Base-by-base conservation (phyloP, 2,888 invertebrate species). In the Buathra laborator region DNA sequence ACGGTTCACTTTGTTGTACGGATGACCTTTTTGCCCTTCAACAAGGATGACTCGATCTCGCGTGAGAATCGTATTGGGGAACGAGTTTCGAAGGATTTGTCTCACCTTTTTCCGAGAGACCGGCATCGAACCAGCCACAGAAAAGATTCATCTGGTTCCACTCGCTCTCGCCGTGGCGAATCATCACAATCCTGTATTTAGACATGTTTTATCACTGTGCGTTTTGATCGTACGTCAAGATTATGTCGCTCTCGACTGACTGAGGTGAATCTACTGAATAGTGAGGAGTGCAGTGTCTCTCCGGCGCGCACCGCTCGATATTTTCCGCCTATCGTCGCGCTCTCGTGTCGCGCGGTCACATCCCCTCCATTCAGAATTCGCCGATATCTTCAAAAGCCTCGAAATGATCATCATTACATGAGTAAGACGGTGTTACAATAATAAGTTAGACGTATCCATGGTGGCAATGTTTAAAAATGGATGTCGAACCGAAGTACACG, bases 161-260 rank as follows among this genome's bases (percentile, higher is more conserved):
- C 89, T 96, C 95, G 80, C 96, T 96, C 89, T 96, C 96, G 59
- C 96, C 96, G 89, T 96, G 96, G 86, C 96, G 95, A 85, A 96
- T 95, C 96, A 96, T 96, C 59, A 96, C 95, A 93, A 95, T 94
- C 89, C 93, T 94, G 87, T 95, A 96, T 89, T 95, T 95, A 5
- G 93, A 89, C 94, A 94, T 94, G 71, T 83, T 88, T 84, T 76
- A 67, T 81, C 62, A 46, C 64, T 24, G 16, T 10, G 37, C 62
- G 53, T 48, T 14, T 53, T 24, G 56, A 1, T 24, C 19, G 44
- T 44, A 67, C 59, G 67, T 83, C 66, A 77, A 77, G 37, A 43
- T 67, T 67, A 43, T 59, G 72, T 62, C 44, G 37, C 46, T 72
- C 24, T 72, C 48, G 10, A 37, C 44, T 51, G 53, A 80, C 53